These are phyloP conservation scores for Cladopsammia gracilis DNA, from an alignment of 64 coral and sea anemone species.

Conservation along the genomic window DNA sequence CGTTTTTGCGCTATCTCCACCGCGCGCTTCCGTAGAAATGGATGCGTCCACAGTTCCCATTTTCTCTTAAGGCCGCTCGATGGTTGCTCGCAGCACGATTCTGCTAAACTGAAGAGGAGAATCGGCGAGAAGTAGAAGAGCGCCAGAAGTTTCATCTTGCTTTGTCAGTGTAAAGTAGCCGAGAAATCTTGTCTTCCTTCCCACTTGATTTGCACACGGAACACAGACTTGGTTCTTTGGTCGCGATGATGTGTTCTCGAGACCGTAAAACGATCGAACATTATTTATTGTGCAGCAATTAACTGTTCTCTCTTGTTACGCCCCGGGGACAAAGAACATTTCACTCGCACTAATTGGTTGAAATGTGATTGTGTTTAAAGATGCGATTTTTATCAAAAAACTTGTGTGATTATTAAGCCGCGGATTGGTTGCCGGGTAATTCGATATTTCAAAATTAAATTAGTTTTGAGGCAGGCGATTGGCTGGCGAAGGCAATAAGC, in stretches of 20 bases:
- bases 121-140: constrained; percentile 40
- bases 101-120: constrained; percentile 29
- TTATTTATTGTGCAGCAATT: constrained; percentile 90
- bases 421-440: constrained; percentile 86
- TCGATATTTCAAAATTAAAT: constrained; percentile 82
- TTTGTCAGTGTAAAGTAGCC: constrained; percentile 15
- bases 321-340: constrained; percentile 91
- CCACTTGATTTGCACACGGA: constrained; percentile 31
- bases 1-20: constrained; percentile 86
- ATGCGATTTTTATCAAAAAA: constrained; percentile 94
- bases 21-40: constrained; percentile 78
- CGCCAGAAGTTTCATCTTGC: constrained; percentile 34
- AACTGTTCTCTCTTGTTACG: constrained; percentile 79
- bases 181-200: constrained; percentile 29
- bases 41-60: constrained; percentile 75
- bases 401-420: constrained; percentile 65
- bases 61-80: constrained; percentile 60
- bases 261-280: constrained; percentile 69
- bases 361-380: constrained; percentile 84
- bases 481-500: constrained; percentile 57
- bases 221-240: constrained; percentile 9
- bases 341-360: constrained; percentile 92
- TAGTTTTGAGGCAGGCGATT: constrained; percentile 58
- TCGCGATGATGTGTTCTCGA: constrained; percentile 62
- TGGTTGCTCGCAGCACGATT: constrained; percentile 62